Base-by-base conservation (phyloP, 2,797 vertebrate species). In the Etheostoma perlongum region DNA sequence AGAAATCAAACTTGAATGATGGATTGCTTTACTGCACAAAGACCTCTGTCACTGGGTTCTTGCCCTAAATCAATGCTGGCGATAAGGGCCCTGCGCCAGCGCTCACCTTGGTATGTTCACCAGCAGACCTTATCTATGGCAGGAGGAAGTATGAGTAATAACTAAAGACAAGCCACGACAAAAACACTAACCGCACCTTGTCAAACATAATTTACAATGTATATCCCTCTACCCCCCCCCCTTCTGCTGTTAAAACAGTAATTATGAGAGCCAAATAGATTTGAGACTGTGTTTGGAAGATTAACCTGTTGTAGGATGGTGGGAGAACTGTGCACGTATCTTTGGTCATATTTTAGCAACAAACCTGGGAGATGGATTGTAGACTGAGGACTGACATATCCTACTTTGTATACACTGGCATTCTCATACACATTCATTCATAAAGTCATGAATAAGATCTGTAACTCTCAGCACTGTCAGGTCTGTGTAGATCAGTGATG, bases 141-240 rank as follows among this genome's bases (percentile, higher is more conserved):
- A 94, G 70, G 86, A 96, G 96, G 96, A 96, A 96, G 97, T 96
- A 95, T 95, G 92, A 92, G 92, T 95, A 97, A 98, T 96, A 96
- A 96, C 95, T 95, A 96, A 96, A 97, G 97, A 97, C 96, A 98
- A 96, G 96, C 96, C 94, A 93, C 95, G 95, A 97, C 93, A 95
- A 96, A 98, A 96, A 94, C 95, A 95, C 95, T 93, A 96, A 97
- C 96, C 95, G 96, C 92, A 94, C 95, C 95, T 95, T 99, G 98
- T 99, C 97, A 98, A 99, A 99, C 97, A 97, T 95, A 96, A 97
- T 99, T 97, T 98, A 96, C 95, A 94, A 96, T 96, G 96, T 97
- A 94, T 97, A 96, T 93, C 94, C 95, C 90, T 52, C 60, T 46
- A 13, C 30, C 71, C 70, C 66, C 93, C 90, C 62, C 74, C 52